A percentile compares a stretch with the other conserved stretches of the same genome.
These are phyloP conservation scores for Macroglossus sobrinus DNA, from an alignment of 2,113 vertebrate species.

Conservation along the genomic window DNA sequence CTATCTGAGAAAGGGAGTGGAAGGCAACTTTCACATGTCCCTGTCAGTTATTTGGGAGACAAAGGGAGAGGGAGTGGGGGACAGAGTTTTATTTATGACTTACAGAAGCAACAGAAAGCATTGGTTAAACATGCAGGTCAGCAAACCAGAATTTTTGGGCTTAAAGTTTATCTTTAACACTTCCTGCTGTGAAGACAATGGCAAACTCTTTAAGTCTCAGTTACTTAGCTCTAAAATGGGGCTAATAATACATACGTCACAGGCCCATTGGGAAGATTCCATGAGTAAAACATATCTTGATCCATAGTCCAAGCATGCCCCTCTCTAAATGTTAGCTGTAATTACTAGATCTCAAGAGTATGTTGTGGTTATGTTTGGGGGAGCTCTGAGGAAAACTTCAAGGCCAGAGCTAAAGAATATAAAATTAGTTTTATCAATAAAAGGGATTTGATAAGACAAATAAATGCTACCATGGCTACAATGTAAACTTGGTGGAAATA, in stretches of 20 bases:
- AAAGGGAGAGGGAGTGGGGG: no score
- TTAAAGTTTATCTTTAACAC: constrained; percentile 8
- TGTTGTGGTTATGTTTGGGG: background rate
- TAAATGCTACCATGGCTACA: constrained; percentile 1
- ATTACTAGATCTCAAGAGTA: background rate
- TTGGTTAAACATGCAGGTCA: background rate
- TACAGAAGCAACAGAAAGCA: background rate
- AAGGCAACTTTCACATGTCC: background rate
- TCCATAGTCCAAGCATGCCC: background rate
- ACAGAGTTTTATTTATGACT: background rate
- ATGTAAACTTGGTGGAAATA: constrained; percentile 54
- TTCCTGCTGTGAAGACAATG: background rate
- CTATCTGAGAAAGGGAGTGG: background rate
- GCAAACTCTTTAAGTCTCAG: background rate
- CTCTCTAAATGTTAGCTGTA: background rate
- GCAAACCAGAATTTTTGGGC: background rate
- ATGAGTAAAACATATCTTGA: background rate
- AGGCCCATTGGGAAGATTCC: background rate
- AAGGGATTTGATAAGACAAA: constrained; percentile 45
- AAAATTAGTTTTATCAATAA: constrained; percentile 48
- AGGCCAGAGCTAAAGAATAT: background rate
- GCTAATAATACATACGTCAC: background rate
- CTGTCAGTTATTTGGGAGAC: background rate
- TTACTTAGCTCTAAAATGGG: constrained; percentile 22
- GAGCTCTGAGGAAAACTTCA: background rate